Evolutionary conservation across 2,113 vertebrate genomes (phyloP).

Genomic region (Psettodes erumei): DNA sequence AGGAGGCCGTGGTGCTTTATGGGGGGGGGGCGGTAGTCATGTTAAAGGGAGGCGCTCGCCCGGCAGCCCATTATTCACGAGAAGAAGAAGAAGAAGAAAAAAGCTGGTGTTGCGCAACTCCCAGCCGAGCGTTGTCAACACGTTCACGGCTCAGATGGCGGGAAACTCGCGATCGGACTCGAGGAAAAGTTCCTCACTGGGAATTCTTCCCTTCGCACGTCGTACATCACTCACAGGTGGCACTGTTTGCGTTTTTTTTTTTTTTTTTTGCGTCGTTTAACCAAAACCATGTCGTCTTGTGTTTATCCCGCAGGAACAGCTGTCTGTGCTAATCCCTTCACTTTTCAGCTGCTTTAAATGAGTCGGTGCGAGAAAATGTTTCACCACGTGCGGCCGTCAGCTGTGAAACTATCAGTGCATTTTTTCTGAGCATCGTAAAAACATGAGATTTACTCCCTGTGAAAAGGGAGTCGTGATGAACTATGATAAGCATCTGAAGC

Average conservation of each 20-base stretch:
- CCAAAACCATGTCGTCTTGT: conserved; percentile 3
- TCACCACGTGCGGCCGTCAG: background rate
- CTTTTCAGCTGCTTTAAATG: background rate
- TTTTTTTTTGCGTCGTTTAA: background rate
- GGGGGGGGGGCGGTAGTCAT: background rate
- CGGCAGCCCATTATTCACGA: background rate
- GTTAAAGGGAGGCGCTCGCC: conserved; percentile 6
- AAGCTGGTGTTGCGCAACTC: background rate
- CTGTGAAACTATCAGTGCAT: background rate
- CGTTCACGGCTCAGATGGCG: background rate
- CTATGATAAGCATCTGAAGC: too few relatives aligned
- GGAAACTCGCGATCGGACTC: background rate
- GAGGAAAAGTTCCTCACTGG: background rate
- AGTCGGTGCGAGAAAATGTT: background rate
- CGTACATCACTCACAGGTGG: conserved; percentile 43
- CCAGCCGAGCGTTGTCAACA: conserved; percentile 29
- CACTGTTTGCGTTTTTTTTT: conserved; percentile 4
- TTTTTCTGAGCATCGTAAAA: background rate
- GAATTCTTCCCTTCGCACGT: conserved; percentile 12
- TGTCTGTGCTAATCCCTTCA: conserved; percentile 20
- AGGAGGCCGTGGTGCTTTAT: too few relatives aligned
- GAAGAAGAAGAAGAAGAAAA: background rate
- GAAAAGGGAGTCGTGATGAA: too few relatives aligned
- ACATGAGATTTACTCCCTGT: background rate
- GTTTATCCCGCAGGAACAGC: conserved; percentile 7